Evolutionary conservation across 1,140 invertebrate species (phyloP).

Genomic region (Caenorhabditis remanei): DNA sequence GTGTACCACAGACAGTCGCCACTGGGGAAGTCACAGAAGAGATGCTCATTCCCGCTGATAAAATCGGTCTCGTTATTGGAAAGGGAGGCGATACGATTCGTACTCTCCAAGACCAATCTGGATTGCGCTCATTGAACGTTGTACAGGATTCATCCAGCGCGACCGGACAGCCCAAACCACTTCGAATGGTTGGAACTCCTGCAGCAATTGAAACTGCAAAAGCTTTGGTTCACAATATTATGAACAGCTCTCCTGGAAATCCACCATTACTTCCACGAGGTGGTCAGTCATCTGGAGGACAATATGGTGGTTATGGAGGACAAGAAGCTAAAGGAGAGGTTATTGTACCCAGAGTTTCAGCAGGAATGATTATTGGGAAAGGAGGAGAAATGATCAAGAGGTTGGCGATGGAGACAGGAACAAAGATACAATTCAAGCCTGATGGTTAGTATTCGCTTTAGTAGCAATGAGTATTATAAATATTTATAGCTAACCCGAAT

Average conservation of each 20-base stretch:
- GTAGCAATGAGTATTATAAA: not conserved
- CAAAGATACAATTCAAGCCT: slow-evolving; percentile 85
- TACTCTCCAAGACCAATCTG: slow-evolving; percentile 89
- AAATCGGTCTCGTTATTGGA: slow-evolving; percentile 94
- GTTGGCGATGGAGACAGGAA: slow-evolving; percentile 88
- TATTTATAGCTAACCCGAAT: slow-evolving; percentile 41
- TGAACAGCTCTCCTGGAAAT: slow-evolving; percentile 17
- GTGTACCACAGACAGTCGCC: too few relatives aligned
- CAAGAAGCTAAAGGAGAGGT: slow-evolving; percentile 71
- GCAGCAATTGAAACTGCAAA: slow-evolving; percentile 82
- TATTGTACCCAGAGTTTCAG: slow-evolving; percentile 87
- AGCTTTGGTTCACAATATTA: not conserved
- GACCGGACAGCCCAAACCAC: slow-evolving; percentile 85
- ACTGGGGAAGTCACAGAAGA: slow-evolving; percentile 82
- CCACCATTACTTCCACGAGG: not conserved
- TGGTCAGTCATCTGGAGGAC: slow-evolving; percentile 77
- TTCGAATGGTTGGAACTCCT: slow-evolving; percentile 93
- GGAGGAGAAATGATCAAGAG: slow-evolving; percentile 93
- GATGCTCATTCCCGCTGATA: slow-evolving; percentile 94
- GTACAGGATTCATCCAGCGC: slow-evolving; percentile 84
- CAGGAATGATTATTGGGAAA: slow-evolving; percentile 92
- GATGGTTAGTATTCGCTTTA: slow-evolving; percentile 68
- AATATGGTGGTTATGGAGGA: slow-evolving; percentile 31
- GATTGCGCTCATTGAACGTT: slow-evolving; percentile 81
- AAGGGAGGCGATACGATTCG: slow-evolving; percentile 96